These are phyloP conservation scores for Dolichopus griseipennis DNA, from an alignment of 2,888 invertebrate species.

Conservation along the genomic window DNA sequence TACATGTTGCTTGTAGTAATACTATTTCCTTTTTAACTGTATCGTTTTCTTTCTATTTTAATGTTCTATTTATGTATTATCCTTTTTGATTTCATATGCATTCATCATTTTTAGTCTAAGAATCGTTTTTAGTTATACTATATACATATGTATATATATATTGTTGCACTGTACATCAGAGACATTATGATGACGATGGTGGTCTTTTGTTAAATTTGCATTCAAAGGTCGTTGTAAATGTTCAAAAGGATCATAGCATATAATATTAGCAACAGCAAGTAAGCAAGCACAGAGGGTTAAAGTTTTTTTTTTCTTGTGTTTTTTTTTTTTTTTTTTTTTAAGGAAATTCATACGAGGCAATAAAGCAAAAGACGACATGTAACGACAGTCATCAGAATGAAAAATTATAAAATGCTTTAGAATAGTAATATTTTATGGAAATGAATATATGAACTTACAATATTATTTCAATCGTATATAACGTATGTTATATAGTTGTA, in stretches of 20 bases:
- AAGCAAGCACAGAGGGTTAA: not conserved
- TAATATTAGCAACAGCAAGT: not conserved
- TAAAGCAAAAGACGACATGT: slow-evolving; percentile 4
- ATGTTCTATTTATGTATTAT: too few species aligned
- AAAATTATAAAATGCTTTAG: not conserved
- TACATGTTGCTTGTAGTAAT: too few species aligned
- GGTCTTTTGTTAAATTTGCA: slow-evolving; percentile 1
- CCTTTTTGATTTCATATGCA: too few species aligned
- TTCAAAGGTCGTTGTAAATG: slow-evolving; percentile 3
- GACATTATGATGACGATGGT: not conserved
- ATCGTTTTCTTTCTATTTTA: too few species aligned
- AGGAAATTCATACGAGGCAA: not conserved
- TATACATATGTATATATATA: too few species aligned
- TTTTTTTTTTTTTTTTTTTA: not conserved
- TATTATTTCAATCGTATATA: not conserved
- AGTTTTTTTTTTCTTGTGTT: too few species aligned
- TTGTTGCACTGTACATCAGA: too few species aligned
- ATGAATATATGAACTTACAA: not conserved
- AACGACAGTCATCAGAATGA: slow-evolving; percentile 1
- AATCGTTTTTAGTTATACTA: too few species aligned
- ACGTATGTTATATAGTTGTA: not conserved
- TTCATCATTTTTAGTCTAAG: too few species aligned
- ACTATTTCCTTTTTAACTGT: too few species aligned
- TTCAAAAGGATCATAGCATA: slow-evolving; percentile 6
- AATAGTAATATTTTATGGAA: not conserved